Base-by-base conservation (phyloP, 1,140 invertebrate genomes). In the Hesperophylax magnus region DNA sequence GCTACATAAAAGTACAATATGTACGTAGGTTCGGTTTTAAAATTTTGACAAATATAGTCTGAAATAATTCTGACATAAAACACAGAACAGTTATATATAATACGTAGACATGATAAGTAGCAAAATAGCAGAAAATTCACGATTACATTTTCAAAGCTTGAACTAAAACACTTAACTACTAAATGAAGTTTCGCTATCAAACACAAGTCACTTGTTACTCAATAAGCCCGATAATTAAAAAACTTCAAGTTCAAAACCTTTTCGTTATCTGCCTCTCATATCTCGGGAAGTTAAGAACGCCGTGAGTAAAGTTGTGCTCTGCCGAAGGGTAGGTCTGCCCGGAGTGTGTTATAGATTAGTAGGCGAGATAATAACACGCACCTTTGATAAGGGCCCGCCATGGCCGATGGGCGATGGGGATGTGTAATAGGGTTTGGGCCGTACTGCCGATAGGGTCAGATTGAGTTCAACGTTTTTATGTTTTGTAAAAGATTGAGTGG, bases 401-500 rank as follows among this genome's bases (percentile, higher is more conserved):
- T 47, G 34, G 27, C 24, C 34, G 9, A 15, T 52, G 20, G 71
- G 22, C 74, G 72, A 81, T 75, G 52, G 24, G 72, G 71, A 11
- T 17, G 61, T 47, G 74, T 81, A 81, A 81, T 81, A 56, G 72
- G 54, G 60, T 81, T 81, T 61, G 60, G 65, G 22, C 80, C 75
- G 24, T 56, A 78, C 72, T 77, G 78, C 75, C 80, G 65, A 81
- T 77, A 77, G 65, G 80, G 75, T 81, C 80, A 69, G 80, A 81
- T 81, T 81, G 74, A 77, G 52, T 77, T 31, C 75, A 81, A 71
- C 75, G 80, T 81, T 81, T 81, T 81, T 81, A 81, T 81, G 80
- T 81, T 81, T 81, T 60, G 80, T 78, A 81, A 81, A 78, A 81
- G 80, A 81, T 81, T 78, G 63, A 81, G 76, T 78, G 74, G 74